Conservation (phyloP, 2,797 vertebrate genomes). For the Allobates femoralis region DNA sequence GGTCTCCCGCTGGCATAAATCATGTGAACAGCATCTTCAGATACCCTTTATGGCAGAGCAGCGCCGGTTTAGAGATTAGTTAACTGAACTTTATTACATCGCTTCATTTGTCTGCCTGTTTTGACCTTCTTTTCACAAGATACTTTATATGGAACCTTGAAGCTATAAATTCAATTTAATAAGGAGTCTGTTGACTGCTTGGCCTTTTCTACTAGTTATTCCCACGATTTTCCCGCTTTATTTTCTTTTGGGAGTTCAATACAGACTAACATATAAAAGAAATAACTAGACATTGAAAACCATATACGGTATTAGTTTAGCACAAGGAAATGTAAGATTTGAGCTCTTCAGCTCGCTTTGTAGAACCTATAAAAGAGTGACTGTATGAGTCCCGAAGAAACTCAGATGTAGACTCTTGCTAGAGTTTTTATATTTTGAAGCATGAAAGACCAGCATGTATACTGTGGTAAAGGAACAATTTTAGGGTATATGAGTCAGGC, state of each 20-base stretch:
- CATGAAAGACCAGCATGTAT: too few relatives aligned
- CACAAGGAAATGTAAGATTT: neutral
- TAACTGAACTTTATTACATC: constrained; percentile 18
- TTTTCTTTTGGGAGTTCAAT: neutral
- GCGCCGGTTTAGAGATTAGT: neutral
- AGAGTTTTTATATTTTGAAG: neutral
- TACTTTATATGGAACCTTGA: constrained; percentile 29
- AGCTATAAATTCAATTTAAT: constrained; percentile 44
- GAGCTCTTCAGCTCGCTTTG: neutral
- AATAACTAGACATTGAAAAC: neutral
- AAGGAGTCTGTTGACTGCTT: constrained; percentile 1
- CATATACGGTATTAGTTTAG: neutral
- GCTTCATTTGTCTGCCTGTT: constrained; percentile 19
- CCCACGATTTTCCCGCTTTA: neutral
- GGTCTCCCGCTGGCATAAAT: constrained; percentile 14
- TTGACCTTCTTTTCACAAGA: constrained; percentile 41
- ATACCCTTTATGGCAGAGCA: neutral
- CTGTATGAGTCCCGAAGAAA: neutral
- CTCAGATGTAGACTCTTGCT: neutral
- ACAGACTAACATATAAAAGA: neutral
- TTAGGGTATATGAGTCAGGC: too few relatives aligned
- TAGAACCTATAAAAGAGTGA: neutral
- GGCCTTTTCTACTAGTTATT: neutral
- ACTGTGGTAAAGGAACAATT: too few relatives aligned
- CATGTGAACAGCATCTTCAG: neutral